phyloP scores from a whole-genome alignment of 2,113 vertebrate species.

The Oryctolagus cuniculus region mOryCun1.1 NC_091438.1:74633001-74633500 shows the following conservation, averaged over 20 bases:
- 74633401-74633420: neutral
- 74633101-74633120: neutral
- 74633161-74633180: neutral
- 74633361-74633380: neutral
- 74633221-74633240: slow-evolving; percentile 24
- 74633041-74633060: neutral
- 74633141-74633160: neutral
- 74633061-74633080: neutral
- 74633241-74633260: neutral
- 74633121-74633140: neutral
- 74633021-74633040: neutral
- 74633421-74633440: no score
- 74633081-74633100: neutral
- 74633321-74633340: neutral
- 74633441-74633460: no score
- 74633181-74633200: neutral
- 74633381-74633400: neutral
- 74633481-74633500: no score
- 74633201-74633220: neutral
- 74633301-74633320: neutral
- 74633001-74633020: neutral
- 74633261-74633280: neutral
- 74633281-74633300: neutral
- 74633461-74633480: no score
- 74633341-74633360: neutral